A percentile compares a stretch with the other conserved stretches of the same genome.
Evolutionary conservation across 1,140 invertebrate genomes (phyloP).

Genomic region (Panonychus citri): DNA sequence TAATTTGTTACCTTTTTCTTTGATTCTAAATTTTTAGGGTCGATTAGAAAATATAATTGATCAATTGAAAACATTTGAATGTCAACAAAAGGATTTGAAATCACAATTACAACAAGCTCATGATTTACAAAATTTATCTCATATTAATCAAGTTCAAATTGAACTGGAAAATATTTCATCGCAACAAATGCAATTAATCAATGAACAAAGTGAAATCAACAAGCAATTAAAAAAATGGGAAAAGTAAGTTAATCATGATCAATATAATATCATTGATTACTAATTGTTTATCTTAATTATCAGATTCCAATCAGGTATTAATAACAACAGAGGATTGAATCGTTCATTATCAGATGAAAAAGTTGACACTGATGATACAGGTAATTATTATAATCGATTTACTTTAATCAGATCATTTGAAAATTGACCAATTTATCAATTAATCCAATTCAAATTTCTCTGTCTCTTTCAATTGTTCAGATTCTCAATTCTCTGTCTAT

Average conservation of each 20-base stretch:
- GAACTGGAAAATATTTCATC: slow-evolving; percentile 27
- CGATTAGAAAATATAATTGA: slow-evolving; percentile 27
- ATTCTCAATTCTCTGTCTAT: slow-evolving; percentile 18
- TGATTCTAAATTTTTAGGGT: too few relatives aligned
- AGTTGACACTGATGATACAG: slow-evolving; percentile 34
- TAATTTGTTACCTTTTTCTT: too few relatives aligned
- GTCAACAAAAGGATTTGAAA: slow-evolving; percentile 27
- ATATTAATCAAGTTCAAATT: slow-evolving; percentile 21
- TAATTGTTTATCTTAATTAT: too few relatives aligned
- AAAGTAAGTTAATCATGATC: slow-evolving; percentile 11
- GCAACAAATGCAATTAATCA: slow-evolving; percentile 27
- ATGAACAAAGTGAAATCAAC: slow-evolving; percentile 30
- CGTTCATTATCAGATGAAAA: slow-evolving; percentile 26
- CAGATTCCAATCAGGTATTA: too few relatives aligned
- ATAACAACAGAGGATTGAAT: background rate
- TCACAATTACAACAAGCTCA: slow-evolving; percentile 20
- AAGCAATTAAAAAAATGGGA: slow-evolving; percentile 21
- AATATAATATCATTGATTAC: background rate
- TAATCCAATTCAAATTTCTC: too few relatives aligned
- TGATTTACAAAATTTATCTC: slow-evolving; percentile 17
- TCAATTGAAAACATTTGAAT: slow-evolving; percentile 25
- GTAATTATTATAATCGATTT: slow-evolving; percentile 5
- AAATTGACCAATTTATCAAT: too few relatives aligned
- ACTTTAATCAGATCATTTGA: too few relatives aligned
- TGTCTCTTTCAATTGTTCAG: too few relatives aligned